A percentile compares a stretch with the other conserved stretches of the same genome.
phyloP scores from a whole-genome alignment of 2,888 invertebrate genomes.

The Nemapogon koenigi region DNA sequence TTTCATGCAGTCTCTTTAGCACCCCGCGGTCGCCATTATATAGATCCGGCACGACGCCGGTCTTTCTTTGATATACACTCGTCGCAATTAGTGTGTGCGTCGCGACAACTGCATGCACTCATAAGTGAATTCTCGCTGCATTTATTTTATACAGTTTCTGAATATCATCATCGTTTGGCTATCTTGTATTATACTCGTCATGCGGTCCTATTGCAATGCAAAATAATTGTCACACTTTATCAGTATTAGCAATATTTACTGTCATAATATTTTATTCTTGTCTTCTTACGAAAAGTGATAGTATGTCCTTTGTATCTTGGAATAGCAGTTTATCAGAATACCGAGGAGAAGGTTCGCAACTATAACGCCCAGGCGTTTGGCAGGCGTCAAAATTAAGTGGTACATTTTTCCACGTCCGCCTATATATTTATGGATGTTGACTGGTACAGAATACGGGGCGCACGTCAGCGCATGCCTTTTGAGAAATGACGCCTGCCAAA shows the following conservation, averaged over 20 bases:
- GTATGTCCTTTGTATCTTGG: no score
- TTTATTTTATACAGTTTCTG: no score
- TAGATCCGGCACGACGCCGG: slow-evolving; percentile 60
- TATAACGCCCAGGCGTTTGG: neutral
- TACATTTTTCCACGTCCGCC: slow-evolving; percentile 58
- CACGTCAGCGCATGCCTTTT: slow-evolving; percentile 58
- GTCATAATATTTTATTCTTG: no score
- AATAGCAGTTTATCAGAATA: no score
- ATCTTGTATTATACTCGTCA: no score
- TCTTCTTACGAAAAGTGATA: no score
- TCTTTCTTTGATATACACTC: slow-evolving; percentile 61
- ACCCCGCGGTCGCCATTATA: slow-evolving; percentile 40
- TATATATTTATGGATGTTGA: slow-evolving; percentile 58
- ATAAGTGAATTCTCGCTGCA: no score
- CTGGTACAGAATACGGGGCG: slow-evolving; percentile 24
- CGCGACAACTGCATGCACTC: slow-evolving; percentile 22
- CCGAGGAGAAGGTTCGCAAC: no score
- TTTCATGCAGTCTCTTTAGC: slow-evolving; percentile 9
- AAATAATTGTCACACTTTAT: no score
- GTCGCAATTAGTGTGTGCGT: slow-evolving; percentile 58
- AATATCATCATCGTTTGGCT: no score
- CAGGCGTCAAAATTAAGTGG: neutral
- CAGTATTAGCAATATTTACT: no score
- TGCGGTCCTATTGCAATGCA: no score
- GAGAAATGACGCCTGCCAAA: slow-evolving; percentile 66